Base-by-base conservation (phyloP, 2,113 vertebrate genomes). In the Crotalus tigris region DNA sequence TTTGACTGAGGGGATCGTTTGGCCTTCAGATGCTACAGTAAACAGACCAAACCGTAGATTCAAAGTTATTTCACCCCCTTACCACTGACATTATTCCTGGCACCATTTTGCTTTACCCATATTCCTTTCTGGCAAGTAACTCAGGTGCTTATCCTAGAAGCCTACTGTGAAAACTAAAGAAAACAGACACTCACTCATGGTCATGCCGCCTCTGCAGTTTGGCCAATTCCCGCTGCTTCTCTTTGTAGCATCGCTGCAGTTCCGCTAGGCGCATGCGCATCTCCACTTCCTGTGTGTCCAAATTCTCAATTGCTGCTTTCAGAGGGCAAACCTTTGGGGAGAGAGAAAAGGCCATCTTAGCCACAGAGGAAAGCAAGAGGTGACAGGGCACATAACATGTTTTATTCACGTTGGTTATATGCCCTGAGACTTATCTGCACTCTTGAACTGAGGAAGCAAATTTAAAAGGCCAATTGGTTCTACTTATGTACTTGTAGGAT, bases 191-290 rank as follows among this genome's bases (percentile, higher is more conserved):
- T 85, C 97, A 99, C 99, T 99, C 98, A 17, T 98, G 98, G 95
- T 99, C 99, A 0, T 98, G 98, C 90, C 98, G 98, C 95, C 98
- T 97, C 94, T 99, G 99, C 94, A 99, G 98, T 94, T 99, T 99
- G 87, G 98, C 98, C 93, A 99, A 97, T 96, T 99, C 99, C 88
- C 98, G 98, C 96, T 99, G 99, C 95, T 99, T 99, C 97, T 99
- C 99, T 97, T 99, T 99, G 97, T 99, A 99, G 92, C 98, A 97
- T 29, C 98, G 97, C 96, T 99, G 99, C 57, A 99, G 97, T 94
- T 99, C 99, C 0, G 98, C 99, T 96, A 99, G 95, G 94, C 98
- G 98, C 96, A 99, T 96, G 19, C 99, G 97, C 98, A 99, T 98
- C 64, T 98, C 98, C 94, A 99, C 97, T 97, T 99, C 99, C 93